Conservation (phyloP, 2,113 vertebrate genomes). For the Chauna torquata region DNA sequence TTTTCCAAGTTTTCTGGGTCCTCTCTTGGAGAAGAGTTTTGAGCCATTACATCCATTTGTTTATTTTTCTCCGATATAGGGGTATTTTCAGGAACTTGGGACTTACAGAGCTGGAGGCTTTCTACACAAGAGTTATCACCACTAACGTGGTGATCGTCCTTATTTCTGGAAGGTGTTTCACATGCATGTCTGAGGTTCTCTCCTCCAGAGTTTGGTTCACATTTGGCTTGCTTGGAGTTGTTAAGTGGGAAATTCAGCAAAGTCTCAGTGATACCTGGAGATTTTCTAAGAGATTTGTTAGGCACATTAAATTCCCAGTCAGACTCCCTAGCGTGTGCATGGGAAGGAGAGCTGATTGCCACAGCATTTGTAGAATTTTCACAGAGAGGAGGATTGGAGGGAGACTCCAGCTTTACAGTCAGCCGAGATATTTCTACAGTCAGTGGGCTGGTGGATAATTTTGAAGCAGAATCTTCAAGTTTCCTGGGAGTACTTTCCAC, state of each 20-base stretch:
- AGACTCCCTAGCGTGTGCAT: fast-evolving
- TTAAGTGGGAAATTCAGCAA: background rate
- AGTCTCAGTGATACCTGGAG: background rate
- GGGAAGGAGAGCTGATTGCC: background rate
- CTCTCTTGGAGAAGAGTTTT: background rate
- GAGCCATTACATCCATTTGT: background rate
- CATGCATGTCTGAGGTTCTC: background rate
- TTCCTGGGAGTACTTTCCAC: background rate
- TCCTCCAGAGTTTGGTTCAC: background rate
- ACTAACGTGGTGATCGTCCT: background rate
- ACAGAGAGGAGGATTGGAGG: background rate
- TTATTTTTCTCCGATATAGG: background rate
- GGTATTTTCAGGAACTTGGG: background rate
- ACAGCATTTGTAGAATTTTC: background rate
- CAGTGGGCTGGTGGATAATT: background rate
- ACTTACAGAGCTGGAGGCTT: background rate
- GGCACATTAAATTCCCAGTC: background rate
- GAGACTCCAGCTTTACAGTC: background rate
- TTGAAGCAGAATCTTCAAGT: background rate
- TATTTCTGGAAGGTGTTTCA: background rate
- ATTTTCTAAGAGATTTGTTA: background rate
- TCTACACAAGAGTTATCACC: background rate
- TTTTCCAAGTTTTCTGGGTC: background rate
- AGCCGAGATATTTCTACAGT: background rate
- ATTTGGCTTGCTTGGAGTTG: background rate